Percentiles rank a stretch among this genome's conserved stretches.
Evolutionary conservation across 2,113 vertebrate genomes (phyloP).

Genomic region (Rafetus swinhoei): DNA sequence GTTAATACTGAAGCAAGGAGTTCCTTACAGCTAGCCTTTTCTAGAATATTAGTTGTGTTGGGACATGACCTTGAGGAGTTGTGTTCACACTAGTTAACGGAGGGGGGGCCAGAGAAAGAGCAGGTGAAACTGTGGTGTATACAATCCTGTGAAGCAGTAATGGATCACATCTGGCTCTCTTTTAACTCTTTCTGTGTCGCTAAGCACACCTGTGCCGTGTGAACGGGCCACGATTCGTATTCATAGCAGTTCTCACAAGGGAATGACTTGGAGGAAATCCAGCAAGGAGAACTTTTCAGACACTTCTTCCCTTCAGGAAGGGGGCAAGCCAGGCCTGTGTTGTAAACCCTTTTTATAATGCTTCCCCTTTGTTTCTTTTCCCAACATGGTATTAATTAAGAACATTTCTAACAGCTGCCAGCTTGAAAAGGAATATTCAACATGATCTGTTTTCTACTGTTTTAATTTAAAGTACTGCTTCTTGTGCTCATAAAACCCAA

Average conservation of each 20-base stretch:
- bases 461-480: slow-evolving; percentile 1
- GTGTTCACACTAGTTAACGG: not conserved
- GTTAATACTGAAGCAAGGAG: not conserved
- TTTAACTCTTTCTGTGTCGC: not conserved
- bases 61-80: not conserved
- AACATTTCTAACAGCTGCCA: slow-evolving; percentile 16
- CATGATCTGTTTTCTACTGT: slow-evolving; percentile 2
- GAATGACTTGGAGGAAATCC: not conserved
- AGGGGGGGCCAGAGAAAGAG: not conserved
- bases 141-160: not conserved
- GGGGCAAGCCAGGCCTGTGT: not conserved
- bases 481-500: slow-evolving; percentile 17
- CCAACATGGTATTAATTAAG: not conserved
- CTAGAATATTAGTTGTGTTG: not conserved
- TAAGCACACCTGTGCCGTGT: not conserved
- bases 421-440: not conserved
- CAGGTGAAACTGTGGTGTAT: too few species aligned
- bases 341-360: not conserved
- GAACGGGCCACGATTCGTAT: not conserved
- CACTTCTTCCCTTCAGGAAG: not conserved
- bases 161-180: not conserved
- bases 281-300: not conserved
- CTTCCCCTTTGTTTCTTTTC: not conserved
- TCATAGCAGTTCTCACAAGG: not conserved
- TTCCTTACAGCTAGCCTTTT: not conserved